These are phyloP conservation scores for Oryzias javanicus DNA, from an alignment of 2,113 vertebrate species.

Conservation along the genomic window DNA sequence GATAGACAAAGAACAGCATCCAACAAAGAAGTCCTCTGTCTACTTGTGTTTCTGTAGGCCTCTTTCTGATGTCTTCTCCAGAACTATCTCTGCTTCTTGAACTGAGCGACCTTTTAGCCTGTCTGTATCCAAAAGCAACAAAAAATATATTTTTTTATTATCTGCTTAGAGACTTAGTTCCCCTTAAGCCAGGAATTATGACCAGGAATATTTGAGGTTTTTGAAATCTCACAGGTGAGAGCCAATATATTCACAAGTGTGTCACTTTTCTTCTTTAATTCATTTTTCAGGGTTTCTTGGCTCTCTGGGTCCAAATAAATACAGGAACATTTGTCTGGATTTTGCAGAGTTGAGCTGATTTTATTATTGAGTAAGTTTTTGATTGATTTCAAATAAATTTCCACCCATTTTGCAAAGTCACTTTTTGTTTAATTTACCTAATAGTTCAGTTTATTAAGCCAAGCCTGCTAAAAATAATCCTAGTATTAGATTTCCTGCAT, in stretches of 20 bases:
- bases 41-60: conserved; percentile 8
- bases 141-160: conserved; percentile 55
- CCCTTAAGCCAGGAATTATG: conserved; percentile 49
- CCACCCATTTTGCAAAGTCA: no score
- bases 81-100: conserved; percentile 12
- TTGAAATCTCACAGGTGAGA: conserved; percentile 11
- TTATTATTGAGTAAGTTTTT: conserved; percentile 5
- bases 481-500: no score
- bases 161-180: conserved; percentile 48
- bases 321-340: conserved; percentile 15
- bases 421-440: no score
- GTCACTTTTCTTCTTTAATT: conserved; percentile 40
- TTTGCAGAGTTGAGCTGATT: conserved; percentile 32
- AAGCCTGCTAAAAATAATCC: no score
- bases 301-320: conserved; percentile 33
- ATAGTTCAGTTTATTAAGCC: no score
- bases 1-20: not conserved
- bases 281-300: conserved; percentile 36
- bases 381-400: not conserved
- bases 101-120: conserved; percentile 23
- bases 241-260: conserved; percentile 35
- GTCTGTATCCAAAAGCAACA: conserved; percentile 44
- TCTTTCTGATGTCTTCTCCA: conserved; percentile 13
- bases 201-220: conserved; percentile 37
- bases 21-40: not conserved